phyloP scores from a whole-genome alignment of 2,113 vertebrate species.

The Microcebus lehilahytsara region DNA sequence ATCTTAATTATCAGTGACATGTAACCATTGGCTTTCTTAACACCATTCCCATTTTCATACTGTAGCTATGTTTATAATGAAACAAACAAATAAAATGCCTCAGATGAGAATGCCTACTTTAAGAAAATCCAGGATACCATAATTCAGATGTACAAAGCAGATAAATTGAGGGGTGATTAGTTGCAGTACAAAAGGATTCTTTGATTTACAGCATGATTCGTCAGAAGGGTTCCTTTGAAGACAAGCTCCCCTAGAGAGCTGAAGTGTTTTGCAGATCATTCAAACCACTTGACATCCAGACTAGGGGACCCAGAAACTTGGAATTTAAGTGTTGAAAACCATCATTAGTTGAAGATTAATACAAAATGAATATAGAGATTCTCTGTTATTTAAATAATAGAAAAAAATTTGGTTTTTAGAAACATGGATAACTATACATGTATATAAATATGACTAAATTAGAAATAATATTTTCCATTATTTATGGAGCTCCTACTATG shows the following conservation, averaged over 20 bases:
- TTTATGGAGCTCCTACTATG: neutral
- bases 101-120: neutral
- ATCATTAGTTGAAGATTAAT: constrained; percentile 51
- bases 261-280: constrained; percentile 71
- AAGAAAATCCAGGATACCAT: constrained; percentile 4
- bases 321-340: constrained; percentile 60
- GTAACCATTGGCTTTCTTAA: neutral
- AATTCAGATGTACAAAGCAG: constrained; percentile 52
- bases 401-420: constrained; percentile 50
- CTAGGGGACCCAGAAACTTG: constrained; percentile 59
- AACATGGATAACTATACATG: neutral
- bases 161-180: constrained; percentile 69
- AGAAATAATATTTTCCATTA: neutral
- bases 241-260: constrained; percentile 60
- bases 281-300: constrained; percentile 68
- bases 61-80: neutral
- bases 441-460: neutral
- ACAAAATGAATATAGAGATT: constrained; percentile 42
- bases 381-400: constrained; percentile 43
- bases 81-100: constrained; percentile 23
- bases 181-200: constrained; percentile 64
- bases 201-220: constrained; percentile 57
- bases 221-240: constrained; percentile 69
- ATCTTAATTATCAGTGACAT: neutral
- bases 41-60: neutral